A percentile compares a stretch with the other conserved stretches of the same genome.
Evolutionary conservation across 2,797 vertebrate species (phyloP).

Genomic region (Schizopygopsis pylzovi): DNA sequence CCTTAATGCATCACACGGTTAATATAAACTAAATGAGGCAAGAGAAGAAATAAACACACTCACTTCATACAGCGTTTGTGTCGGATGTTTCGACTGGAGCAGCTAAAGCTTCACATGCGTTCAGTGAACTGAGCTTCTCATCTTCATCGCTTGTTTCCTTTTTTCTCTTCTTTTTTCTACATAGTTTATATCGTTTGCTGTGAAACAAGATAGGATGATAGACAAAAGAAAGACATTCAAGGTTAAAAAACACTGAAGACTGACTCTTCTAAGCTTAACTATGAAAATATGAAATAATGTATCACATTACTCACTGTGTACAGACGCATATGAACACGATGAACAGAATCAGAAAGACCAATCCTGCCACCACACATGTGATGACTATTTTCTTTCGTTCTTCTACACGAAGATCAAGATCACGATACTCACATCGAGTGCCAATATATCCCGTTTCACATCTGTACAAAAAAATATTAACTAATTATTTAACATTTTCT

Average conservation of each 20-base stretch:
- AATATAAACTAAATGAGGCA: neutral
- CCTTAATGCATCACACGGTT: neutral
- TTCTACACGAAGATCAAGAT: slow-evolving; percentile 74
- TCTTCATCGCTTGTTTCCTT: slow-evolving; percentile 63
- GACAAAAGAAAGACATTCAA: neutral
- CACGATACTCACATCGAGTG: slow-evolving; percentile 83
- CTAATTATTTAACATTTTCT: neutral
- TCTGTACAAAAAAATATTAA: slow-evolving; percentile 67
- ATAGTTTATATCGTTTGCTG: slow-evolving; percentile 69
- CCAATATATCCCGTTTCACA: slow-evolving; percentile 83
- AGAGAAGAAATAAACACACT: slow-evolving; percentile 28
- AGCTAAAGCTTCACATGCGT: slow-evolving; percentile 40
- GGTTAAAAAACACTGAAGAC: neutral
- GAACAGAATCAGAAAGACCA: slow-evolving; percentile 81
- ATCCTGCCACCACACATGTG: slow-evolving; percentile 76
- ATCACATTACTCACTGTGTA: slow-evolving; percentile 80
- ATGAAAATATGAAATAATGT: neutral
- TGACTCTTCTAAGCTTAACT: neutral
- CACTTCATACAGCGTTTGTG: slow-evolving; percentile 68
- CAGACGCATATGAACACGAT: slow-evolving; percentile 82
- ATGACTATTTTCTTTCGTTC: slow-evolving; percentile 81
- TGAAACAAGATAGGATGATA: neutral
- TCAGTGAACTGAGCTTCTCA: slow-evolving; percentile 74
- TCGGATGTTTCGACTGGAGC: slow-evolving; percentile 55
- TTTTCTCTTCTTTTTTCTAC: slow-evolving; percentile 68